These are phyloP conservation scores for Desmophyllum pertusum DNA, from an alignment of 92 coral and sea anemone species.

Conservation along the genomic window DNA sequence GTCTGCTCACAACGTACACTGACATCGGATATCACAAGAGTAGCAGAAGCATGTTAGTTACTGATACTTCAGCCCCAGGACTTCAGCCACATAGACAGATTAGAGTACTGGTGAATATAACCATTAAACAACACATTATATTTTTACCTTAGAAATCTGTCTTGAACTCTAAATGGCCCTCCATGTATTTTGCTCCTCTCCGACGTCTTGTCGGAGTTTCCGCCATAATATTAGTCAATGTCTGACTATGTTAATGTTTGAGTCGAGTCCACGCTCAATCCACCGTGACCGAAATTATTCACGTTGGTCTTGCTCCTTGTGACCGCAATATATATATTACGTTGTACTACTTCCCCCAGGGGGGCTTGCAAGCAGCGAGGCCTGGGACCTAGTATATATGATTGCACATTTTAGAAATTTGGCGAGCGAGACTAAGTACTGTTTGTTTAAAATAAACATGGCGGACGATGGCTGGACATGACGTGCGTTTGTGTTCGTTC, in stretches of 20 bases:
- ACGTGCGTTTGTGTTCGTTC: too few species aligned
- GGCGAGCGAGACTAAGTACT: too few species aligned
- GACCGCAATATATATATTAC: background rate
- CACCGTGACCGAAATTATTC: constrained; percentile 11
- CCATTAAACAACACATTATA: background rate
- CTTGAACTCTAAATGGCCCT: constrained; percentile 74
- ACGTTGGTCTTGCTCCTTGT: background rate
- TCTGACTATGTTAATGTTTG: background rate
- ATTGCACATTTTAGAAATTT: too few species aligned
- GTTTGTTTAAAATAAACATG: too few species aligned
- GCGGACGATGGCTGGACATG: too few species aligned
- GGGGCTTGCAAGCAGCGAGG: too few species aligned
- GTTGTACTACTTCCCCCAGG: background rate
- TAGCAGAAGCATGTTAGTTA: background rate
- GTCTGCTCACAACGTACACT: too few species aligned
- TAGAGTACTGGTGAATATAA: background rate
- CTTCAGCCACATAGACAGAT: background rate
- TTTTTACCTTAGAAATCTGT: constrained; percentile 67
- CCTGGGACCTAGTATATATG: too few species aligned
- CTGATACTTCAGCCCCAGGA: background rate
- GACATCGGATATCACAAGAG: too few species aligned
- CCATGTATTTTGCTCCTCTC: constrained; percentile 66
- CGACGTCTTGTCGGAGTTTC: constrained; percentile 36
- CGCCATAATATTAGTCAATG: background rate
- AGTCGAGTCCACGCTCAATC: background rate